phyloP scores from a whole-genome alignment of 2,797 vertebrate genomes.

The Delichon dasypus region DNA sequence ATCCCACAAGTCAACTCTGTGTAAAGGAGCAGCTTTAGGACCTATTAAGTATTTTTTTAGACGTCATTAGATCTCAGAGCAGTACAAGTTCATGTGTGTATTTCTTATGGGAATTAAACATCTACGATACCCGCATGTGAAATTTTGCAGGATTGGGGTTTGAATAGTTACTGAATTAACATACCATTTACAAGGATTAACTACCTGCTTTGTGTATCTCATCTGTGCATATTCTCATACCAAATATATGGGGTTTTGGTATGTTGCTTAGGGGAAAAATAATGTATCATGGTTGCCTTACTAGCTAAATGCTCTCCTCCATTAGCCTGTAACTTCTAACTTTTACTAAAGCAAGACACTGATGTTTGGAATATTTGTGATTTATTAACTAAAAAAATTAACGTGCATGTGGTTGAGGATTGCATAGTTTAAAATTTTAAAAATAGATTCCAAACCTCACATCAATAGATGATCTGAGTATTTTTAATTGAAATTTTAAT shows the following conservation, averaged over 20 bases:
- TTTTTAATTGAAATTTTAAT: conserved; percentile 49
- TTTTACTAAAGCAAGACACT: neutral
- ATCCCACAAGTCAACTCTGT: neutral
- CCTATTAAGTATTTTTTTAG: neutral
- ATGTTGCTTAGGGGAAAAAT: neutral
- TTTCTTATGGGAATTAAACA: neutral
- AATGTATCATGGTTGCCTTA: neutral
- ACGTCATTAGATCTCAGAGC: neutral
- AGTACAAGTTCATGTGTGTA: neutral
- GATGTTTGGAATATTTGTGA: neutral
- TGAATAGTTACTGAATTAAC: neutral
- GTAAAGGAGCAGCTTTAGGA: neutral
- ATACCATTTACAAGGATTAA: neutral
- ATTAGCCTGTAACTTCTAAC: neutral
- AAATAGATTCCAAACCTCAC: neutral
- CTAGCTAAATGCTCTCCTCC: neutral
- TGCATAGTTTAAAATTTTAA: neutral
- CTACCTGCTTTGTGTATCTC: neutral
- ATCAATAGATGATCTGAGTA: neutral
- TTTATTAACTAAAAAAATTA: neutral
- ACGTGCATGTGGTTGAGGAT: neutral
- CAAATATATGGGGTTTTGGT: neutral
- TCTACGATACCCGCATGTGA: neutral
- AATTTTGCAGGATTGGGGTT: neutral
- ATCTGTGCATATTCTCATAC: neutral